Evolutionary conservation across 1,140 invertebrate species (phyloP), one percentile per base, ranked within the genome.

Genomic region (Hycleus cichorii): DNA sequence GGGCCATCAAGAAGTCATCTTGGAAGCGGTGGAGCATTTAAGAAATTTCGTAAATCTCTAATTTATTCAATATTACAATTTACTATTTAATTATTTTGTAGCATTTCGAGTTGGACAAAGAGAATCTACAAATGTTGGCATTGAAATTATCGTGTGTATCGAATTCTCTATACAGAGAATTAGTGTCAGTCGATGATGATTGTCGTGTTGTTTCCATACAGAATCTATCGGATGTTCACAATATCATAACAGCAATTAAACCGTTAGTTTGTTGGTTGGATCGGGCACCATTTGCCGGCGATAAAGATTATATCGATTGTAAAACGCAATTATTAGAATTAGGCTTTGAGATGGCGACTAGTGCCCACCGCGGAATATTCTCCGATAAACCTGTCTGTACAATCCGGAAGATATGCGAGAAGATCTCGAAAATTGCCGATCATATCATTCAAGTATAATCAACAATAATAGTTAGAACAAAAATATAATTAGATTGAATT

Each of bases 1-100:
- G 58, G 93, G 93, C 3, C 93, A 95, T 71, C 94, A 97, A 75
- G 94, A 97, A 74, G 81, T 95, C 46, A 84, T 96, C 60, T 76
- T 96, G 50, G 92, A 95, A 77, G 91, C 91, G 47, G 87, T 95
- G 4, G 92, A 94, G 68, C 86, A 91, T 64, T 77, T 97, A 10
- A 78, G 88, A 68, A 89, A 91, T 76, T 89, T 95, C 77, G 89
- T 92, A 79, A 81, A 42, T 47, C 24, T 48, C 18, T 18, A 18
- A 9, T 24, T 25, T 4, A 12, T 12, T 12, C 2, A 3, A 47
- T n/a, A 32, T 32, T 7, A 3, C 4, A 32, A 32, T 32, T 62
- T 24, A 18, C 18, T 18, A 18, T 18, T 18, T 18, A 1, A 18
- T 18, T 32, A 46, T 58, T 58, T 80, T 82, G 38, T 74, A 91